Base-by-base conservation (phyloP, 2,797 vertebrate genomes). In the Clarias pachynema region DNA sequence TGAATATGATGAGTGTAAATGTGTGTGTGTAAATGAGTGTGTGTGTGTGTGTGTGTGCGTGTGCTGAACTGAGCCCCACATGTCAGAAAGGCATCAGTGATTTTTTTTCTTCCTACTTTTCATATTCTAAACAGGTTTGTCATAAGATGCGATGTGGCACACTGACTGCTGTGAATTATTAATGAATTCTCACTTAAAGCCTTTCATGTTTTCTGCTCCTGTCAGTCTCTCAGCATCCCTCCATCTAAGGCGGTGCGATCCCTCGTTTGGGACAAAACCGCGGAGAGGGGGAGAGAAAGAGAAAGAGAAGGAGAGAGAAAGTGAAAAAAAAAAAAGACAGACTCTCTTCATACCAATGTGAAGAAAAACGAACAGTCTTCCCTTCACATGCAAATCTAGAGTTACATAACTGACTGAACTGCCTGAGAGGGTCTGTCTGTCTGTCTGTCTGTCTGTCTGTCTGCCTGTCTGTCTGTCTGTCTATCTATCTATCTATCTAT, bases 361-460 rank as follows among this genome's bases (percentile, higher is more conserved):
- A 92, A 92, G 18, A 57, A 57, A 92, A 86, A 93, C 89, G 18
- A 82, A 91, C 86, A 89, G 49, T 89, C 88, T 89, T 87, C 88
- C 90, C 92, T 94, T 93, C 91, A 94, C 92, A 93, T 94, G 94
- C 91, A 94, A 95, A 95, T 94, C 70, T 87, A 79, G 80, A 14
- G 70, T 94, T 93, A 94, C 91, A 86, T 93, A 93, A 88, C 83
- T 73, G 83, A 49, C 87, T 81, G 87, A 89, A 72, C 74, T 86
- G 79, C 88, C 83, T 62, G 31, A n/a, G 84, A 53, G 87, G 87
- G 72, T 20, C 66, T 34, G 20, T 18, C 29, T 31, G n/a, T 31
- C 15, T 29, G 16, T 31, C 68, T 8, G 7, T 18, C 22, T 62
- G 24, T 62, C 60, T 24, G 6, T 62, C 44, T 49, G 10, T 69